A percentile compares a stretch with the other conserved stretches of the same genome.
Evolutionary conservation across 1,140 invertebrate species (phyloP).

Genomic region (Diplogasteroides magnus): DNA sequence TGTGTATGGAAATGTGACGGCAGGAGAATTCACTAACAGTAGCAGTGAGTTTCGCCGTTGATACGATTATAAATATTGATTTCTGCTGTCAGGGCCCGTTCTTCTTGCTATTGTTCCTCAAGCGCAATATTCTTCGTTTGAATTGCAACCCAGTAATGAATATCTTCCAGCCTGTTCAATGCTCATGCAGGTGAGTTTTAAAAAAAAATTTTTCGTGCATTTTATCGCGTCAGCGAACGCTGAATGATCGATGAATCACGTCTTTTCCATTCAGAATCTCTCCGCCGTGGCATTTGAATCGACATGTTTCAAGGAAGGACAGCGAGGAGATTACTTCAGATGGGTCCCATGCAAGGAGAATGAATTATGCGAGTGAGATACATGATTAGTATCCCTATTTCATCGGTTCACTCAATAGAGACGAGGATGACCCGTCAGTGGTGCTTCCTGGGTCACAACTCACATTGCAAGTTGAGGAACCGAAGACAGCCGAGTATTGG

Average conservation of each 20-base stretch:
- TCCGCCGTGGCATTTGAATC: conserved; percentile 73
- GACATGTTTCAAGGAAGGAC: conserved; percentile 72
- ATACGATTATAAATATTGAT: background rate
- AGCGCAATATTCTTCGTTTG: conserved; percentile 81
- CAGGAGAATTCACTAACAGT: conserved; percentile 63
- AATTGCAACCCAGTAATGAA: conserved; percentile 79
- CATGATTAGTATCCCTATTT: background rate
- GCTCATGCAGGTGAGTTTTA: conserved; percentile 30
- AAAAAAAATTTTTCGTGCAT: conserved; percentile 59
- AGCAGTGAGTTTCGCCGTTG: conserved; percentile 16
- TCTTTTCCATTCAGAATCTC: conserved; percentile 68
- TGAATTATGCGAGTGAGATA: conserved; percentile 65
- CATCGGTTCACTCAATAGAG: conserved; percentile 55
- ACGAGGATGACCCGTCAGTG: conserved; percentile 77
- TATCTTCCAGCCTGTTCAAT: conserved; percentile 50
- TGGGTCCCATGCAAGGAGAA: conserved; percentile 75
- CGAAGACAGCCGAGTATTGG: conserved; percentile 75
- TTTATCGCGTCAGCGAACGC: no score
- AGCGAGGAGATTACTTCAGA: conserved; percentile 73
- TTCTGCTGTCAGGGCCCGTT: conserved; percentile 17
- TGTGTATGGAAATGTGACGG: conserved; percentile 87
- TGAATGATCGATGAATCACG: conserved; percentile 77
- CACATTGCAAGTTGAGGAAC: conserved; percentile 82
- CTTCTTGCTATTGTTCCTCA: conserved; percentile 58
- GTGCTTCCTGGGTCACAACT: conserved; percentile 82